Evolutionary conservation across 2,888 invertebrate species (phyloP).

Genomic region (Sesamia inferens): DNA sequence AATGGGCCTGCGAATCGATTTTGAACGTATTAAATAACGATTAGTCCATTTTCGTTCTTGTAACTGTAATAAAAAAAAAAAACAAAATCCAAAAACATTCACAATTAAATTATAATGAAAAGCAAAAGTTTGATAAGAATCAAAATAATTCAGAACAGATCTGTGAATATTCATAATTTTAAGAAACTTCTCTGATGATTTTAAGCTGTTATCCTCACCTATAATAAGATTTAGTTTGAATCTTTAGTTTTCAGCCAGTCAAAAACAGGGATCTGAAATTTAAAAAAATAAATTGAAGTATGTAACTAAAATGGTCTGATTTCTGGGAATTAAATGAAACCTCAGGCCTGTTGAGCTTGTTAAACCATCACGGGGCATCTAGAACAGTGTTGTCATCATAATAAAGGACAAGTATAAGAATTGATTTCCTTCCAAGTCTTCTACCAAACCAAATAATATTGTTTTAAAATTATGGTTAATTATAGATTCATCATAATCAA

Average conservation of each 20-base stretch:
- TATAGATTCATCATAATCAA: too few relatives aligned
- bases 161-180: conserved; percentile 85
- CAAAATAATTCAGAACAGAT: conserved; percentile 88
- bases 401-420: background rate
- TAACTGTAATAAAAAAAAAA: conserved; percentile 22
- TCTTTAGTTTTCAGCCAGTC: background rate
- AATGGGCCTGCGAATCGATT: too few relatives aligned
- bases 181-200: background rate
- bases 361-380: conserved; percentile 69
- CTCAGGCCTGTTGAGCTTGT: conserved; percentile 85
- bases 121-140: conserved; percentile 66
- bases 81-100: background rate
- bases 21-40: too few relatives aligned
- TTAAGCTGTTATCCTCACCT: conserved; percentile 30
- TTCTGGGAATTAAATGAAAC: background rate
- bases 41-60: too few relatives aligned
- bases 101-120: background rate
- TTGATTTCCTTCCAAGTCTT: too few relatives aligned
- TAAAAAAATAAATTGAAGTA: background rate
- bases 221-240: too few relatives aligned
- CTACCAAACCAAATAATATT: background rate
- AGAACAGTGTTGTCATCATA: conserved; percentile 71
- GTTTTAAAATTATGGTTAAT: background rate
- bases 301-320: background rate
- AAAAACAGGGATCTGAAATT: conserved; percentile 12